phyloP scores from a whole-genome alignment of 2,797 vertebrate species.

The Glyptemys insculpta region DNA sequence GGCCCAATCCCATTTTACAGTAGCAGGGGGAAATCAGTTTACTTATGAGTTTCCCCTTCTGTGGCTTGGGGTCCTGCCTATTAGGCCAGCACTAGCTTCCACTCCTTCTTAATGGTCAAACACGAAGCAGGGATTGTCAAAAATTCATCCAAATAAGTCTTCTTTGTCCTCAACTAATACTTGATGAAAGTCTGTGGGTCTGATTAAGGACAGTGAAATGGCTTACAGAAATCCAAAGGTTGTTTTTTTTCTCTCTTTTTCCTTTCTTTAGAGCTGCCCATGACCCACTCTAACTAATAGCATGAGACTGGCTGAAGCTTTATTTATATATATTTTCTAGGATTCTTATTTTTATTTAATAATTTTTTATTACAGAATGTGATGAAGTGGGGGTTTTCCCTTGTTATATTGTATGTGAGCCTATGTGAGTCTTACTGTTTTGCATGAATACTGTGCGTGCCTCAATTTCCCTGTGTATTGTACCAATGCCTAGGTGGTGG shows the following conservation, averaged over 20 bases:
- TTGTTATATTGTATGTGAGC: too few relatives aligned
- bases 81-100: not conserved
- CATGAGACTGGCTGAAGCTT: slow-evolving; percentile 6
- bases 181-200: not conserved
- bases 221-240: not conserved
- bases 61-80: not conserved
- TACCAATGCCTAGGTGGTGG: too few relatives aligned
- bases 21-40: rapidly evolving
- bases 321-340: slow-evolving; percentile 38
- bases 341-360: not conserved
- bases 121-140: not conserved
- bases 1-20: not conserved
- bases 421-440: too few relatives aligned
- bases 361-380: not conserved
- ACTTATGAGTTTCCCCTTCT: not conserved
- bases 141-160: not conserved
- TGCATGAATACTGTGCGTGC: too few relatives aligned
- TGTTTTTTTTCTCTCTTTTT: not conserved
- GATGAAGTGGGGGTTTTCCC: too few relatives aligned
- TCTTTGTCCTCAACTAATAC: not conserved
- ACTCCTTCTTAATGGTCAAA: not conserved
- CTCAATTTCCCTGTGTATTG: too few relatives aligned
- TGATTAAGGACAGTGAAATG: not conserved
- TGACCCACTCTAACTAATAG: not conserved
- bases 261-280: not conserved